Base-by-base conservation (phyloP, 2,797 vertebrate genomes). In the Merluccius polli region DNA sequence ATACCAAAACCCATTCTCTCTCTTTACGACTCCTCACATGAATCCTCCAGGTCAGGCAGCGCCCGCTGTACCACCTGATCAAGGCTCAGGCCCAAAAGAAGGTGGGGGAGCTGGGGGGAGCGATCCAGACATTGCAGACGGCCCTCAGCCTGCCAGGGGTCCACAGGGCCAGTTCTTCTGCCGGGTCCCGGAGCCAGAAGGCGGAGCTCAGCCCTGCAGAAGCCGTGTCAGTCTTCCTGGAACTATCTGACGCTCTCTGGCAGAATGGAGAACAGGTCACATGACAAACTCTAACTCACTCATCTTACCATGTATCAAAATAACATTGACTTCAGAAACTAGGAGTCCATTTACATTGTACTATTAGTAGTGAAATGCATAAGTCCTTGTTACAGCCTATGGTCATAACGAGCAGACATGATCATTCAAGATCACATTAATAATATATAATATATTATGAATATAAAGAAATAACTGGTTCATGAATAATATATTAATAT, bases 11-110 rank as follows among this genome's bases (percentile, higher is more conserved):
- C 36, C 36, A 35, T 38, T 38, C 36, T 38, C 36, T 11, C 10
- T 38, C 36, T 38, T 35, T 35, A 35, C 8, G 36, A 12, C 10
- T 38, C 36, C 36, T 38, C 36, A 6, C 11, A 38, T 38, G 36
- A 38, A 8, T 24, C 63, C 27, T 27, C 27, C 83, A 99, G 98
- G 93, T 99, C 82, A 94, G 95, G 82, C 96, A 98, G 69, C 94
- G 95, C 87, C 97, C 97, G 41, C 74, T 97, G 72, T 99, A 99
- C 92, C 97, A 99, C 87, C 93, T 99, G 88, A 96, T 99, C 84
- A 97, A 95, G 89, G 98, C 98, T 67, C 97, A 96, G 88, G 92
- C 94, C 2, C 95, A 96, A 83, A 98, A 96, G 93, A 96, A 96
- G 88, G 91, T 88, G 89, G 97, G 97, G 13, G 94, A 98, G 79